phyloP scores from a whole-genome alignment of 2,888 invertebrate species.

The Lepidochrysops patricia region DNA sequence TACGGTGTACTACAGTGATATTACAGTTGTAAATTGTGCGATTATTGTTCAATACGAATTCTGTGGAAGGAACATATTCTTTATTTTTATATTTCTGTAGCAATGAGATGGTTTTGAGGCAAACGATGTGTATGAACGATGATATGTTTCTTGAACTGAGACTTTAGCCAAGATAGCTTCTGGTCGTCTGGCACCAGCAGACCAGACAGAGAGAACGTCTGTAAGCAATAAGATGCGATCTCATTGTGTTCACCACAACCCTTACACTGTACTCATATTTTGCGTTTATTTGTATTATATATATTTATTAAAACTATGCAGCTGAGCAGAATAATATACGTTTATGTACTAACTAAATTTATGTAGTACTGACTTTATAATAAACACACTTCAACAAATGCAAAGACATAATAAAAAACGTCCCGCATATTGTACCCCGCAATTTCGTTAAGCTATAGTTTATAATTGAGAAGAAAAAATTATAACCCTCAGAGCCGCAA shows the following conservation, averaged over 20 bases:
- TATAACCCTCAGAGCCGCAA: background rate
- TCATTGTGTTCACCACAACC: background rate
- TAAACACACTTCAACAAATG: no score
- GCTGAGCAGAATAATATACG: no score
- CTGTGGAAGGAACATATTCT: background rate
- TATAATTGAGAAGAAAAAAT: background rate
- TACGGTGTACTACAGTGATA: background rate
- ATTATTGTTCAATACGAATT: background rate
- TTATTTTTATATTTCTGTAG: background rate
- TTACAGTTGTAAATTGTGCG: background rate
- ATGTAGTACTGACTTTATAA: no score
- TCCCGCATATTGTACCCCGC: background rate
- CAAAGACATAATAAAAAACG: no score
- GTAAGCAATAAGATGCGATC: background rate
- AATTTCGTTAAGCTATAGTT: background rate
- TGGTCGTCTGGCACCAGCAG: background rate
- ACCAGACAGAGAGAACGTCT: background rate
- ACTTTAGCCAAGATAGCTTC: background rate
- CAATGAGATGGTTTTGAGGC: background rate
- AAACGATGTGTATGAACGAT: background rate
- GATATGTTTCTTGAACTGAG: background rate
- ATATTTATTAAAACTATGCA: no score
- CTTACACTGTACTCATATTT: background rate
- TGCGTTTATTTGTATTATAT: no score
- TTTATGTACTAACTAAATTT: no score